Conservation (phyloP, 2,797 vertebrate genomes). For the Percopsis omiscomaycus region DNA sequence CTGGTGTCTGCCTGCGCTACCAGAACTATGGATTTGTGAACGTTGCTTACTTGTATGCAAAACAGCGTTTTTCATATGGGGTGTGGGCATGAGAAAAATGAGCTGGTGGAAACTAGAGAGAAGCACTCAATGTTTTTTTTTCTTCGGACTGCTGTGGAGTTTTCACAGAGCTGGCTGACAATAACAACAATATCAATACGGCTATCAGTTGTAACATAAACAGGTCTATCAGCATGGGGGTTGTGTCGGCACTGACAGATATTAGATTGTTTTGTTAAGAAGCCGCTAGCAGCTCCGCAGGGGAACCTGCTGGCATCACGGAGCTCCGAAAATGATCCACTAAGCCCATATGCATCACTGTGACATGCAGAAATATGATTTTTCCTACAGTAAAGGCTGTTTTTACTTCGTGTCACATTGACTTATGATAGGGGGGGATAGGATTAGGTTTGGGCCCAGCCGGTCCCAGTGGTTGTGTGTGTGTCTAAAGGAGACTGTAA, state of each 20-base stretch:
- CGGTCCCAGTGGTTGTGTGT: slow-evolving; percentile 22
- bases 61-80: slow-evolving; percentile 40
- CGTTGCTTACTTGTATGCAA: slow-evolving; percentile 57
- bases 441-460: slow-evolving; percentile 55
- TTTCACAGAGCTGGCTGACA: slow-evolving; percentile 41
- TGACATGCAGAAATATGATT: slow-evolving; percentile 37
- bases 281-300: slow-evolving; percentile 25
- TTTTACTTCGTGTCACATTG: slow-evolving; percentile 45
- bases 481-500: slow-evolving; percentile 28
- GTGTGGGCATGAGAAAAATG: slow-evolving; percentile 33
- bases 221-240: slow-evolving; percentile 24
- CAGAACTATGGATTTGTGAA: slow-evolving; percentile 55
- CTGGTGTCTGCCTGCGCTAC: slow-evolving; percentile 43
- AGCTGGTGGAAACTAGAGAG: slow-evolving; percentile 29
- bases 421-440: slow-evolving; percentile 57
- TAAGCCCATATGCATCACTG: slow-evolving; percentile 27
- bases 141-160: slow-evolving; percentile 42
- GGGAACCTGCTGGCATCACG: slow-evolving; percentile 26
- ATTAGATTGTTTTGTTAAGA: slow-evolving; percentile 27
- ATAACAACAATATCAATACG: slow-evolving; percentile 40
- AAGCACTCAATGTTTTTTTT: slow-evolving; percentile 16
- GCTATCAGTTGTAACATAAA: slow-evolving; percentile 31
- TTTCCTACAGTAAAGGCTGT: slow-evolving; percentile 23
- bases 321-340: slow-evolving; percentile 26
- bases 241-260: slow-evolving; percentile 34